phyloP scores from a whole-genome alignment of 2,888 invertebrate species.

The Trilocha varians region DNA sequence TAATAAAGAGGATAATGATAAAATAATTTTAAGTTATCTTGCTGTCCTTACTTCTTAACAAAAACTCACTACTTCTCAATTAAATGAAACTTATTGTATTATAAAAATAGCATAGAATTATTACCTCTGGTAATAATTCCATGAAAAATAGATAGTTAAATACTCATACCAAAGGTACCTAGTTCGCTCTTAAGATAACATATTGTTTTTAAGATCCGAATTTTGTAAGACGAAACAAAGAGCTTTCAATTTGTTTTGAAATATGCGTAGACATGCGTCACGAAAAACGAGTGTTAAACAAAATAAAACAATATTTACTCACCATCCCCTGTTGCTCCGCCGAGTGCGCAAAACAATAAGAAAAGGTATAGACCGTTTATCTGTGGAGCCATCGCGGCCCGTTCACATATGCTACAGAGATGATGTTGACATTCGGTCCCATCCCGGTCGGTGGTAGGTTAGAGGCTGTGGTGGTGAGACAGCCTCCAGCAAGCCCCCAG shows the following conservation, averaged over 20 bases:
- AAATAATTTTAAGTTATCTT: too few species aligned
- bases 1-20: too few species aligned
- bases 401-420: conserved; percentile 42
- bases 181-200: background rate
- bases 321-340: conserved; percentile 45
- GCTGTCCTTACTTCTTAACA: too few species aligned
- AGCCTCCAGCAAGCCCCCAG: conserved; percentile 25
- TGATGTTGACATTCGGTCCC: conserved; percentile 51
- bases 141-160: too few species aligned
- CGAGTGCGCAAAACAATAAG: conserved; percentile 51
- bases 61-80: too few species aligned
- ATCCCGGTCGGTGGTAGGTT: conserved; percentile 42
- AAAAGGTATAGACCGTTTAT: conserved; percentile 43
- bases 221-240: background rate
- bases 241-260: conserved; percentile 7
- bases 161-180: too few species aligned
- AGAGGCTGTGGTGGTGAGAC: conserved; percentile 18
- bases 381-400: conserved; percentile 59
- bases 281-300: conserved; percentile 26
- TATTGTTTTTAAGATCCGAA: background rate
- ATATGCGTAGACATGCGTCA: conserved; percentile 37
- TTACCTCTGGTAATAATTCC: too few species aligned
- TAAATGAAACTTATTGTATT: too few species aligned
- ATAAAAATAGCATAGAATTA: too few species aligned
- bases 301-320: conserved; percentile 45